A percentile compares a stretch with the other conserved stretches of the same genome.
Evolutionary conservation across 2,113 vertebrate species (phyloP).

Genomic region (Craseonycteris thonglongyai): DNA sequence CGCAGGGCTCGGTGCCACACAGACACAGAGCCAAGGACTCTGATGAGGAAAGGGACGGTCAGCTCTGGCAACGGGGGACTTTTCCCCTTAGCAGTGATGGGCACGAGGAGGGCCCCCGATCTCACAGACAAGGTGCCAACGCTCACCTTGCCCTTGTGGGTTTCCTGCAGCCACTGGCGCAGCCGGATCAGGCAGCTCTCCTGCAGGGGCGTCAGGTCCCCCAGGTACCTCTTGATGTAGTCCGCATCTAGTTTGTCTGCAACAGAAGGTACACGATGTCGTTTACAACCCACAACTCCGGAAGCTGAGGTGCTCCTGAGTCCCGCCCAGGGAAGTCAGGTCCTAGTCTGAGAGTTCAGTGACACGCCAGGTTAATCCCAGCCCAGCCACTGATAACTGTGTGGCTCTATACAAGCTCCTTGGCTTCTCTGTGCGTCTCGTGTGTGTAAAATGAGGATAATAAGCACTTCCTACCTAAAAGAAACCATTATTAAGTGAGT

Average conservation of each 20-base stretch:
- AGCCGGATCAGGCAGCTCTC: conserved; percentile 97
- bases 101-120: rapidly evolving
- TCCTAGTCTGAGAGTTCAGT: rapidly evolving
- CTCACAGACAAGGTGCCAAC: rapidly evolving
- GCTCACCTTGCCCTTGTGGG: conserved; percentile 95
- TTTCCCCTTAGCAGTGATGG: rapidly evolving
- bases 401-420: background rate
- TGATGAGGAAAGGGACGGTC: rapidly evolving
- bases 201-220: conserved; percentile 94
- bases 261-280: background rate
- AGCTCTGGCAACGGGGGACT: rapidly evolving
- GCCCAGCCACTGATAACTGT: background rate
- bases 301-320: rapidly evolving
- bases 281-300: background rate
- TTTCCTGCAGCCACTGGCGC: conserved; percentile 95
- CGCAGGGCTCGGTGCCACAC: rapidly evolving
- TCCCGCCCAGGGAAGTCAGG: background rate
- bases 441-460: background rate
- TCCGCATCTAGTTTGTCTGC: conserved; percentile 95
- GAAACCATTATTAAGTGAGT: rapidly evolving
- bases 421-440: background rate
- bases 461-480: background rate
- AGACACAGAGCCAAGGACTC: rapidly evolving
- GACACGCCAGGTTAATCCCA: background rate
- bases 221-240: conserved; percentile 96